Evolutionary conservation across 2,888 invertebrate genomes (phyloP).

Genomic region (Lepidochitona cinerea): DNA sequence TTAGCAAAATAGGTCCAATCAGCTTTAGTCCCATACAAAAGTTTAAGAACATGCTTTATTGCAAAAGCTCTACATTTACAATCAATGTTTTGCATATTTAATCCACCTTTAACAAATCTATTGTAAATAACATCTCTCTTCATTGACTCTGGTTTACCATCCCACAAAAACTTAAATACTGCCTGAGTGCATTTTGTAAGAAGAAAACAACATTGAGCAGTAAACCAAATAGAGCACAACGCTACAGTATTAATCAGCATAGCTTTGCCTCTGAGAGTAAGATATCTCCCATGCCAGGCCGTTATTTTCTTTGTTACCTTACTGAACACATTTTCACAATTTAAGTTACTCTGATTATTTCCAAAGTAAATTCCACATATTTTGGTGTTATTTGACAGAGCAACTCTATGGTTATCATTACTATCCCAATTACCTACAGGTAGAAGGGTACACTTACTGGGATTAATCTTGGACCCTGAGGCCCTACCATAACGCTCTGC

Average conservation of each 20-base stretch:
- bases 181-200: background rate
- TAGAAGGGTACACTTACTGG: conserved; percentile 26
- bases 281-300: background rate
- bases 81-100: background rate
- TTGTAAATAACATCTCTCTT: background rate
- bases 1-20: background rate
- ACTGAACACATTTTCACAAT: background rate
- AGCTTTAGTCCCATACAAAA: background rate
- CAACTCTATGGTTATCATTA: conserved; percentile 28
- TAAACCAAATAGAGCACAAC: background rate
- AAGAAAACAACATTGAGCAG: background rate
- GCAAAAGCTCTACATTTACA: background rate
- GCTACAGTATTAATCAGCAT: background rate
- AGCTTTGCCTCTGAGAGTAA: background rate
- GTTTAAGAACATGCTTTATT: background rate
- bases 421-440: conserved; percentile 33
- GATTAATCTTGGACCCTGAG: conserved; percentile 30
- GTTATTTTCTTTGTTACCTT: background rate
- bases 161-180: background rate
- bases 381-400: background rate
- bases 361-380: conserved; percentile 2
- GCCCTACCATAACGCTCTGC: conserved; percentile 13
- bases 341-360: background rate
- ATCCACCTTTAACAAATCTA: background rate
- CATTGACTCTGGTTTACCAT: background rate